Conservation (phyloP, 2,888 invertebrate species). For the Parthenolecanium corni region DNA sequence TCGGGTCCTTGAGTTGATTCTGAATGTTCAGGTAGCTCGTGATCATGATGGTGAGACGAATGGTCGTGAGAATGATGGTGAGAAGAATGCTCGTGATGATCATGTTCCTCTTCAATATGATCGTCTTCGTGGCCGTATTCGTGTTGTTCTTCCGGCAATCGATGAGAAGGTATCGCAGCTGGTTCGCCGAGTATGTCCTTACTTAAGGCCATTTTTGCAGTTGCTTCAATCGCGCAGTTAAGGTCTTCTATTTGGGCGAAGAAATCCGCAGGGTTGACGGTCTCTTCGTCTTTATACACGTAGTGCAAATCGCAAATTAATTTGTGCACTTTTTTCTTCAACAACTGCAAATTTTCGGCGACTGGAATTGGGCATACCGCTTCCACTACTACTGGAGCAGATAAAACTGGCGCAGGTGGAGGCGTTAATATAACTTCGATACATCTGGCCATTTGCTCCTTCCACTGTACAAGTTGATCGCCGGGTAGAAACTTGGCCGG, state of each 20-base stretch:
- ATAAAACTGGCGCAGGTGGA: background rate
- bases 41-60: background rate
- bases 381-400: background rate
- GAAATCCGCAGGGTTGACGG: slow-evolving; percentile 11
- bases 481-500: background rate
- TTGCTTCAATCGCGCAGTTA: slow-evolving; percentile 3
- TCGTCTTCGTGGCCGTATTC: background rate
- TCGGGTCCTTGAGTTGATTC: background rate
- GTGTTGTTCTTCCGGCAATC: background rate
- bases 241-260: slow-evolving; percentile 19
- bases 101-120: background rate
- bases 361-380: background rate
- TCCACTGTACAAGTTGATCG: slow-evolving; percentile 6
- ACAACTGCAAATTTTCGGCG: background rate
- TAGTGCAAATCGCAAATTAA: slow-evolving; percentile 16
- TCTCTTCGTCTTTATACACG: background rate
- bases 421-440: background rate
- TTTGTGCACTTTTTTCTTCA: slow-evolving; percentile 2
- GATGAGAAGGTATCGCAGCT: no score
- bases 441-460: background rate
- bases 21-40: background rate
- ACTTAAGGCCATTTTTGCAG: background rate
- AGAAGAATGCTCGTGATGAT: background rate
- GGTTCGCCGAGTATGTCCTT: background rate
- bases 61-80: background rate